Conservation (phyloP, 1,140 invertebrate genomes). For the Aphaenogaster ashmeadi region DNA sequence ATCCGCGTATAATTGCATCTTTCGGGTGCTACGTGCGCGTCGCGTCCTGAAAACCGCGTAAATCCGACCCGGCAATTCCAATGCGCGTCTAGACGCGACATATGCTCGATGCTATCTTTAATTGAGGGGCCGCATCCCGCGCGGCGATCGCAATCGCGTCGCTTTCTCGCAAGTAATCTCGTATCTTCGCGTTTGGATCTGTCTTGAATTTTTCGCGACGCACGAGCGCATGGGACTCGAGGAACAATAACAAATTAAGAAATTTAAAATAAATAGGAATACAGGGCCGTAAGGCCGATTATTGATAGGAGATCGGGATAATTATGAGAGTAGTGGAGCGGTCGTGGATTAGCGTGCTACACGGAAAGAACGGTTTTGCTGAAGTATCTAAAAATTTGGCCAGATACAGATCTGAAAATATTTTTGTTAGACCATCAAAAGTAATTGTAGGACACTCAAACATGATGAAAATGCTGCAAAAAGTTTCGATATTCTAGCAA, state of each 20-base stretch:
- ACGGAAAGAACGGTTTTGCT: too few relatives aligned
- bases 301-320: too few relatives aligned
- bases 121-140: not conserved
- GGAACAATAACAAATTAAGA: not conserved
- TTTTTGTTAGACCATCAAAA: too few relatives aligned
- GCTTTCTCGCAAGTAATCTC: not conserved
- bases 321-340: too few relatives aligned
- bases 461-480: too few relatives aligned
- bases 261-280: not conserved
- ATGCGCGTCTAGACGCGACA: constrained; percentile 46
- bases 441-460: too few relatives aligned
- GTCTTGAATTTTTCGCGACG: constrained; percentile 4
- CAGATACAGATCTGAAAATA: too few relatives aligned
- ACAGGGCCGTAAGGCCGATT: too few relatives aligned
- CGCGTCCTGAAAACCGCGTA: constrained; percentile 44
- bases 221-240: not conserved
- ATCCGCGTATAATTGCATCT: constrained; percentile 74
- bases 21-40: constrained; percentile 62
- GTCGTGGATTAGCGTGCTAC: too few relatives aligned
- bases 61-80: constrained; percentile 62
- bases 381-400: too few relatives aligned
- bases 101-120: constrained; percentile 65
- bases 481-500: too few relatives aligned
- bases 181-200: not conserved
- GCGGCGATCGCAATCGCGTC: not conserved